These are phyloP conservation scores for Scaptomyza montana DNA, from an alignment of 1,140 invertebrate genomes.

Conservation along the genomic window DNA sequence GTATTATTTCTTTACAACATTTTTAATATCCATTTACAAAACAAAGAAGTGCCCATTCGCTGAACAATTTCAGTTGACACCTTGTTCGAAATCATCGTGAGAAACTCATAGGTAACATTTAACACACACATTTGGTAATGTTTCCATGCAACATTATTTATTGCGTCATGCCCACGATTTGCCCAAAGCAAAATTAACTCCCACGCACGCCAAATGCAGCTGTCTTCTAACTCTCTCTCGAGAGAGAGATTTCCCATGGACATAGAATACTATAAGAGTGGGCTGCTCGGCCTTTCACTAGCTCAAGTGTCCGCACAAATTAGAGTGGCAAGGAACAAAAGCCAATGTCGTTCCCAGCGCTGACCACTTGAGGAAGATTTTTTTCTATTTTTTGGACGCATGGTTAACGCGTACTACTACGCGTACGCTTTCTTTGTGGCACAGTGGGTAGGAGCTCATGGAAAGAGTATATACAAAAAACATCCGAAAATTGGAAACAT, in stretches of 20 bases:
- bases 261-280: not conserved
- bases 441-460: conserved; percentile 37
- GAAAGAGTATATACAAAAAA: conserved; percentile 46
- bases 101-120: conserved; percentile 3
- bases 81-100: conserved; percentile 24
- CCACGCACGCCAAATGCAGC: conserved; percentile 75
- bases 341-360: conserved; percentile 50
- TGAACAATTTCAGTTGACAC: conserved; percentile 13
- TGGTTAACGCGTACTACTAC: conserved; percentile 58
- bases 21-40: not conserved
- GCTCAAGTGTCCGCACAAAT: conserved; percentile 77
- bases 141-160: conserved; percentile 40
- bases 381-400: conserved; percentile 43
- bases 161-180: conserved; percentile 45
- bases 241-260: conserved; percentile 12
- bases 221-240: conserved; percentile 18
- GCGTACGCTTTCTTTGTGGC: conserved; percentile 66
- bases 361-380: conserved; percentile 68
- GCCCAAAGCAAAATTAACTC: conserved; percentile 61
- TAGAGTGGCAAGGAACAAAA: conserved; percentile 58
- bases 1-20: not conserved
- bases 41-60: conserved; percentile 1
- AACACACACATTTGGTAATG: conserved; percentile 7
- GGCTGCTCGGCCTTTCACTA: conserved; percentile 53
- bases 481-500: conserved; percentile 61